Conservation (phyloP, 2,888 invertebrate species). For the Eudemis profundana region DNA sequence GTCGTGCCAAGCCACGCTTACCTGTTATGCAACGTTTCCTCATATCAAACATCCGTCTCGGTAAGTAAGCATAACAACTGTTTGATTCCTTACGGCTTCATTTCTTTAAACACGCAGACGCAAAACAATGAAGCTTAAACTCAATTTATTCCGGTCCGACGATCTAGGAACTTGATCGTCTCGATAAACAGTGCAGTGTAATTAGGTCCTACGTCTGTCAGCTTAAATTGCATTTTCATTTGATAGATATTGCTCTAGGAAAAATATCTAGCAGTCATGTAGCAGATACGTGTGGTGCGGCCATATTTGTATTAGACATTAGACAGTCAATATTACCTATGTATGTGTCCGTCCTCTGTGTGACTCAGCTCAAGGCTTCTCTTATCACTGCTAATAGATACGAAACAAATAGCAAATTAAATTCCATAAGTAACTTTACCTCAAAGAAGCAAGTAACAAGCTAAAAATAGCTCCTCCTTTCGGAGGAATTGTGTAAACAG, state of each 20-base stretch:
- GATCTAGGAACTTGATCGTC: slow-evolving; percentile 6
- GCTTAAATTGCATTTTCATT: slow-evolving; percentile 35
- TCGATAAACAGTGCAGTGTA: slow-evolving; percentile 4
- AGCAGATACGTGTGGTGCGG: slow-evolving; percentile 59
- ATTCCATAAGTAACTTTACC: slow-evolving; percentile 34
- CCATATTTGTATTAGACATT: slow-evolving; percentile 72
- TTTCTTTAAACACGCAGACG: slow-evolving; percentile 9
- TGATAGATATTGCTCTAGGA: slow-evolving; percentile 27
- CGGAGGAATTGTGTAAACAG: slow-evolving; percentile 26
- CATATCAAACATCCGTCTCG: slow-evolving; percentile 57
- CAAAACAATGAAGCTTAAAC: slow-evolving; percentile 11
- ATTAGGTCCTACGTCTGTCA: slow-evolving; percentile 11
- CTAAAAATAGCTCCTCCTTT: slow-evolving; percentile 32
- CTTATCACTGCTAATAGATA: slow-evolving; percentile 50
- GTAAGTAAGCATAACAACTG: slow-evolving; percentile 61
- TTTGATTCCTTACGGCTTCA: slow-evolving; percentile 17
- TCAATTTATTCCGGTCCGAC: slow-evolving; percentile 18
- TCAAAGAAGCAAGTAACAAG: neutral
- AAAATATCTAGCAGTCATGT: slow-evolving; percentile 40
- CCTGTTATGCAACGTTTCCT: slow-evolving; percentile 72
- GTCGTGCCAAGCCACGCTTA: slow-evolving; percentile 56
- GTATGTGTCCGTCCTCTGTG: slow-evolving; percentile 61
- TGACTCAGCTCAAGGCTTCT: slow-evolving; percentile 60
- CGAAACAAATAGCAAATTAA: slow-evolving; percentile 44
- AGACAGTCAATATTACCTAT: slow-evolving; percentile 62